Evolutionary conservation across 2,888 invertebrate species (phyloP), one percentile per base, ranked within the genome.

Genomic region (Cactoblastis cactorum): DNA sequence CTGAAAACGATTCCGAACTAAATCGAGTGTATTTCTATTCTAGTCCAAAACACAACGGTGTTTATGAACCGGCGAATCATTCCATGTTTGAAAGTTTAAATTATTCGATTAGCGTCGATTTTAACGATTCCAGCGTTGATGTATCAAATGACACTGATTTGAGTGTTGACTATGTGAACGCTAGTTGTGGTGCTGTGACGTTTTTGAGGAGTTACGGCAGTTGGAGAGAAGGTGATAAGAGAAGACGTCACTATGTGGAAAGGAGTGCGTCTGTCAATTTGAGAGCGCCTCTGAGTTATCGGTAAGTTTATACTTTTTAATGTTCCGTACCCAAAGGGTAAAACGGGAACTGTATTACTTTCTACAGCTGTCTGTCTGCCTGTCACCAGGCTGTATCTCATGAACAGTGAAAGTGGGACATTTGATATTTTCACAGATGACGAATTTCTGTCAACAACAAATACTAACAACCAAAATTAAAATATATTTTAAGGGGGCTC

Each of bases 11-110:
- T 56, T 77, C 83, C 0, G 86, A 87, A 61, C 63, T 89, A 3
- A 79, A 88, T 58, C 72, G 59, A 49, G 86, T 89, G 1, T 87
- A 78, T 53, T 68, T 80, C 6, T 89, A 82, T 71, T 84, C 87
- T 78, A 89, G 89, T 80, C 89, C 87, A 38, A 83, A 81, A 68
- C 84, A 86, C 57, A 78, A 89, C 56, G 88, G 89, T 39, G 73
- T 86, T 1, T 89, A 84, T 54, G 74, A 75, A 56, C 63, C 73
- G 18, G 58, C 69, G 46, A 84, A 85, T 58, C 73, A 76, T 77
- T 77, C 83, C 68, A 66, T 65, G 51, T 69, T 69, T 56, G 80
- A 81, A 51, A 72, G 68, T 52, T 32, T 53, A 39, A 62, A 64
- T 51, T 43, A 43, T 60, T 63, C 58, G 51, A 66, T 62, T 49